These are phyloP conservation scores for Rattus norvegicus DNA, from an alignment of 2,113 vertebrate genomes.

Conservation along the genomic window DNA sequence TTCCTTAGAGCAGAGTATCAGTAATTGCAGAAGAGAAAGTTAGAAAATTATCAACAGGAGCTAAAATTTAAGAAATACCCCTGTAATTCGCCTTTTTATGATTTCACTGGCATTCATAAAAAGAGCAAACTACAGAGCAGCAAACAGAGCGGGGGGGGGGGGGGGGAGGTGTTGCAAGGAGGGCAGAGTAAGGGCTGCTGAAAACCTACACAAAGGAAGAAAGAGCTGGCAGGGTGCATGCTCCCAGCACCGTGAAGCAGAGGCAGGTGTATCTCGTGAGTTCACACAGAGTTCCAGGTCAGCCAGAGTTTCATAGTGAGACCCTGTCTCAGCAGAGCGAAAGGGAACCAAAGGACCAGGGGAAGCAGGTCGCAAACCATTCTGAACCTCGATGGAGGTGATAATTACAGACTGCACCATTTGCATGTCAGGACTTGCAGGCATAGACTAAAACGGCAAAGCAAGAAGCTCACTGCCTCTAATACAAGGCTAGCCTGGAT, in stretches of 20 bases:
- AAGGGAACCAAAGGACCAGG: not conserved
- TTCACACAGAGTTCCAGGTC: not conserved
- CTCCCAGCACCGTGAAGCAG: not conserved
- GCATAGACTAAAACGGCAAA: not conserved
- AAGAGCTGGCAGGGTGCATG: not conserved
- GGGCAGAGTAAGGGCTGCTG: not conserved
- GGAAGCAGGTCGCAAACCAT: not conserved
- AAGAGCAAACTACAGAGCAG: not conserved
- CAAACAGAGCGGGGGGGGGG: not conserved
- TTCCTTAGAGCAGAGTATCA: not conserved
- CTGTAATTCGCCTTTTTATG: not conserved
- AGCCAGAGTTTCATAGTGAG: not conserved
- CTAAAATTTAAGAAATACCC: not conserved
- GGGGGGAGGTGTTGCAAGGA: not conserved
- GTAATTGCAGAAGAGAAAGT: not conserved
- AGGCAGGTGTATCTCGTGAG: not conserved
- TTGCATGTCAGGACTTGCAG: not conserved
- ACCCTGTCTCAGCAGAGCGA: not conserved
- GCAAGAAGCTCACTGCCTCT: not conserved
- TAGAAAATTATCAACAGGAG: not conserved
- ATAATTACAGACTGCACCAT: not conserved
- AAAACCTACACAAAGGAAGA: not conserved
- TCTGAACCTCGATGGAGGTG: not conserved
- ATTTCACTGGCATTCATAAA: not conserved
- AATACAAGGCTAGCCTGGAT: not conserved